Conservation (phyloP, 2,888 invertebrate genomes). For the Folsomia candida region DNA sequence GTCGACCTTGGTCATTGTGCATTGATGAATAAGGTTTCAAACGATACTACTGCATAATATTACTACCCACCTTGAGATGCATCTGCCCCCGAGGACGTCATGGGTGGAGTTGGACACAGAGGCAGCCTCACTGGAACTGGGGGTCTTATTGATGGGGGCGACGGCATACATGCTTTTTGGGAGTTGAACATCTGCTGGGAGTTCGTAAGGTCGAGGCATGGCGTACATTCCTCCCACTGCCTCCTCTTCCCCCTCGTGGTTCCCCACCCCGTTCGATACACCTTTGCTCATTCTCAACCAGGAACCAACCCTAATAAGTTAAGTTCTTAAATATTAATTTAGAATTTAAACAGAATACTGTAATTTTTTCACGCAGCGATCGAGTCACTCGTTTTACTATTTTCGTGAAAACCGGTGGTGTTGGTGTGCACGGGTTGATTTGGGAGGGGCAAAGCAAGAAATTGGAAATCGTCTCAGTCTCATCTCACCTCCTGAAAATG, state of each 20-base stretch:
- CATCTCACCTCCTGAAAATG: too few species aligned
- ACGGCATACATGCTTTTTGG: conserved; percentile 2
- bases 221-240: not conserved
- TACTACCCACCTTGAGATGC: conserved; percentile 4
- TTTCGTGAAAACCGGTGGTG: too few species aligned
- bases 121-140: not conserved
- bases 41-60: too few species aligned
- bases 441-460: too few species aligned
- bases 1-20: too few species aligned
- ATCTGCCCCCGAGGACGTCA: not conserved
- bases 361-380: too few species aligned
- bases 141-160: not conserved
- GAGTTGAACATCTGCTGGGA: not conserved
- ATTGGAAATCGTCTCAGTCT: too few species aligned
- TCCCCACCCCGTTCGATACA: not conserved
- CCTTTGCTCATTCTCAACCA: not conserved
- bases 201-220: not conserved
- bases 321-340: too few species aligned
- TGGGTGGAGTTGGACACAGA: conserved; percentile 6
- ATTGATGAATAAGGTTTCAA: too few species aligned
- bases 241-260: not conserved
- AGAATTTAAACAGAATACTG: too few species aligned
- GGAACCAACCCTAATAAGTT: not conserved
- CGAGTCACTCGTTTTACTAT: too few species aligned
- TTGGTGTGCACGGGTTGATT: too few species aligned